A percentile compares a stretch with the other conserved stretches of the same genome.
Conservation (phyloP, 2,888 invertebrate genomes). For the Clitarchus hookeri region DNA sequence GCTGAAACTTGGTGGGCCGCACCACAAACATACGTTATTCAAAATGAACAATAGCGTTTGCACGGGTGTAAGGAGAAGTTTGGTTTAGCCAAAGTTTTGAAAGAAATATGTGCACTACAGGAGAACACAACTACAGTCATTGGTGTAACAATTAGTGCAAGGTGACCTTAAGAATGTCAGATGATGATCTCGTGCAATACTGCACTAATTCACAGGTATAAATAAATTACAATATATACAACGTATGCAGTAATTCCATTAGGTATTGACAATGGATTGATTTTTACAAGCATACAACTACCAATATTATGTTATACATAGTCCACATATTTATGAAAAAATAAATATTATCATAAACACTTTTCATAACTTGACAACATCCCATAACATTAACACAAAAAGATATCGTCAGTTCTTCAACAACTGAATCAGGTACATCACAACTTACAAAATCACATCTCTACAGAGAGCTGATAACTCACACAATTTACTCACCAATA, state of each 20-base stretch:
- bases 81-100: too few relatives aligned
- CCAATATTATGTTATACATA: background rate
- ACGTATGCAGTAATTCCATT: background rate
- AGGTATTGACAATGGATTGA: background rate
- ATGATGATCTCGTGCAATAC: too few relatives aligned
- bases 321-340: background rate
- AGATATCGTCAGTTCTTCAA: background rate
- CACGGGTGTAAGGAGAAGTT: too few relatives aligned
- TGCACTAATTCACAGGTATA: too few relatives aligned
- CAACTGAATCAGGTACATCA: background rate
- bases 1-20: too few relatives aligned
- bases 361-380: background rate
- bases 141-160: too few relatives aligned
- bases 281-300: background rate
- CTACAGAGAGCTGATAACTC: background rate
- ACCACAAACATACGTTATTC: too few relatives aligned
- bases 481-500: background rate
- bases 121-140: too few relatives aligned
- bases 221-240: too few relatives aligned
- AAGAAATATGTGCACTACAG: too few relatives aligned
- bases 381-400: background rate
- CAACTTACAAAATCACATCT: background rate
- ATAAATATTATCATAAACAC: background rate
- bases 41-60: too few relatives aligned
- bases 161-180: too few relatives aligned